Evolutionary conservation across 1,140 invertebrate genomes (phyloP), one percentile per base, ranked within the genome.

Genomic region (Neodiprion virginianus): DNA sequence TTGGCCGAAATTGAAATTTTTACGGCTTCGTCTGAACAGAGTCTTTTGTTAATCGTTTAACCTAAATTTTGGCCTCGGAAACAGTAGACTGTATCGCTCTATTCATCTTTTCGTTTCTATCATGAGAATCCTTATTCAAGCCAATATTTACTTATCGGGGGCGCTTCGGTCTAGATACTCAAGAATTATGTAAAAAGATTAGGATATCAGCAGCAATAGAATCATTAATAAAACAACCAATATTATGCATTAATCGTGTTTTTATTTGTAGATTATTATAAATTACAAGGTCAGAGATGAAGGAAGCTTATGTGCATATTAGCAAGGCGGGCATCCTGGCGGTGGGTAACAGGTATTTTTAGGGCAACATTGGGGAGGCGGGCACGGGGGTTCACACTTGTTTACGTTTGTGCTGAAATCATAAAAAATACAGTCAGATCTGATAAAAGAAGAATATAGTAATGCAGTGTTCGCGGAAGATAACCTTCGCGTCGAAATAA

Each of bases 371-470:
- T 23, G 21, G 7, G 67, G 67, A 14, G 67, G 67, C 23, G 67
- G 67, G 23, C 67, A 69, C 5, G 67, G 67, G 21, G 67, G 67
- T 69, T 21, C 21, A 61, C 53, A 61, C n/a, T 61, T 61, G 53
- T 61, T 71, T 12, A 21, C 66, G 10, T 66, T 65, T 53, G 67
- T 69, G 12, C 65, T 68, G 53, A 8, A 61, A 67, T 73, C 66
- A 66, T 65, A 7, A 48, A 75, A 70, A 70, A 70, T 40, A 61
- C 53, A 61, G 28, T 7, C 53, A 9, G 7, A 61, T 61, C 5
- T 61, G n/a, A 17, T 61, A 61, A 14, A 61, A 17, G 53, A 14
- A 17, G 4, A 61, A 17, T 61, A 61, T 4, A 21, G 17, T 21
- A 21, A 21, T 61, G 53, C 11, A 17, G 11, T 61, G 53, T 17